Conservation (phyloP, 1,140 invertebrate genomes). For the Dendroctonus ponderosae region DNA sequence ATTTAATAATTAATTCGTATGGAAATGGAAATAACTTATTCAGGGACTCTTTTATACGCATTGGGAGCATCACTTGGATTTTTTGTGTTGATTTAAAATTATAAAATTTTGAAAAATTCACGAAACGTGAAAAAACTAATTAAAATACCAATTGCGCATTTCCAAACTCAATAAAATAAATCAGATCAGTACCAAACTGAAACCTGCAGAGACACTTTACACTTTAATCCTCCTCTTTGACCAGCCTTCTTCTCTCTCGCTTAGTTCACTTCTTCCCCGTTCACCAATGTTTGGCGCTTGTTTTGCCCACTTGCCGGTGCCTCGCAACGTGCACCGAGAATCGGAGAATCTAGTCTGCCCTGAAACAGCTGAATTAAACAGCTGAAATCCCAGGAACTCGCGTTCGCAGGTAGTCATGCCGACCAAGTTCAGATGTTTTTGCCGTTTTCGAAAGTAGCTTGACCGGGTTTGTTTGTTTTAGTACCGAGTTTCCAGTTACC, state of each 20-base stretch:
- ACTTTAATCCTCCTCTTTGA: background rate
- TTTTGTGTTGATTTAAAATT: too few relatives aligned
- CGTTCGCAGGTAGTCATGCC: constrained; percentile 26
- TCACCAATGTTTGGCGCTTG: constrained; percentile 20
- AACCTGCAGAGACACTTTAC: too few relatives aligned
- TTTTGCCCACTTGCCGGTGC: constrained; percentile 27
- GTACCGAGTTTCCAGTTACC: background rate
- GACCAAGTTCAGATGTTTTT: constrained; percentile 25
- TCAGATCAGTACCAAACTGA: too few relatives aligned
- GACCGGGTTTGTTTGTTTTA: background rate
- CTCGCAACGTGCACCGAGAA: constrained; percentile 13
- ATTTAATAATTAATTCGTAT: too few relatives aligned
- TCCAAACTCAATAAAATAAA: too few relatives aligned
- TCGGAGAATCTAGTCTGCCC: constrained; percentile 26
- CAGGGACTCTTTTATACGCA: too few relatives aligned
- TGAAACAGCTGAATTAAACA: constrained; percentile 35
- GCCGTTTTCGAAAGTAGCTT: background rate
- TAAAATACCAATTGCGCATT: too few relatives aligned
- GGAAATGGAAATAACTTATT: too few relatives aligned
- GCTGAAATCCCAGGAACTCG: constrained; percentile 33
- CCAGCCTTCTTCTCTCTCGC: background rate
- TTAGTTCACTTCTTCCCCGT: constrained; percentile 21
- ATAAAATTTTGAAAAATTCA: too few relatives aligned
- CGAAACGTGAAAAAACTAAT: too few relatives aligned
- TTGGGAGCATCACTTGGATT: too few relatives aligned